phyloP scores from a whole-genome alignment of 2,797 vertebrate species.

The Limosa lapponica region DNA sequence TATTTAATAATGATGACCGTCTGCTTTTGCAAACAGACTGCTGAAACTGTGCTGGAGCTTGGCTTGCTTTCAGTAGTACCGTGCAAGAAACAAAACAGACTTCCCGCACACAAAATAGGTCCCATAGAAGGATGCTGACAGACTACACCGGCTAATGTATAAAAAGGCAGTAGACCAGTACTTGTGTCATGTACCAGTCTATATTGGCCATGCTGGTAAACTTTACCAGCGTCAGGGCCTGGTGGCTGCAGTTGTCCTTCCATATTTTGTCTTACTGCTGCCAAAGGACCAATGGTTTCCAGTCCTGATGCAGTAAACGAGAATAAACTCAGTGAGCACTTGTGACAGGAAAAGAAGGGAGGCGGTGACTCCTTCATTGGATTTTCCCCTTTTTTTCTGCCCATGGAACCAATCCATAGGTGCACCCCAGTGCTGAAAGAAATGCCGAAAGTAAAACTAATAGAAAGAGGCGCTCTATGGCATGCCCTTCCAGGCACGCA shows the following conservation, averaged over 20 bases:
- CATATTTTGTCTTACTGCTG: background rate
- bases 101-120: background rate
- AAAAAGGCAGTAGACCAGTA: background rate
- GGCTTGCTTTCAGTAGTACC: background rate
- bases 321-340: background rate
- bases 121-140: background rate
- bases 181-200: background rate
- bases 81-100: background rate
- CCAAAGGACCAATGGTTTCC: background rate
- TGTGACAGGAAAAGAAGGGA: background rate
- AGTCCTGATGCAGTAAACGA: background rate
- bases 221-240: background rate
- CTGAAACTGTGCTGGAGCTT: background rate
- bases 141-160: background rate
- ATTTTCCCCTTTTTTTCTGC: background rate
- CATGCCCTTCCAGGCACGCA: background rate
- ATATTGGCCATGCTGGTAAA: background rate
- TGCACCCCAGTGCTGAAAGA: background rate
- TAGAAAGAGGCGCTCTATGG: background rate
- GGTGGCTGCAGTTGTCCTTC: background rate
- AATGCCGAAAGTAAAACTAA: background rate
- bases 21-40: background rate
- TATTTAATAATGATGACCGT: background rate
- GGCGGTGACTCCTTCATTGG: background rate
- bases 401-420: background rate